phyloP scores from a whole-genome alignment of 2,888 invertebrate genomes.

The Cataglyphis rosenhaueri region DNA sequence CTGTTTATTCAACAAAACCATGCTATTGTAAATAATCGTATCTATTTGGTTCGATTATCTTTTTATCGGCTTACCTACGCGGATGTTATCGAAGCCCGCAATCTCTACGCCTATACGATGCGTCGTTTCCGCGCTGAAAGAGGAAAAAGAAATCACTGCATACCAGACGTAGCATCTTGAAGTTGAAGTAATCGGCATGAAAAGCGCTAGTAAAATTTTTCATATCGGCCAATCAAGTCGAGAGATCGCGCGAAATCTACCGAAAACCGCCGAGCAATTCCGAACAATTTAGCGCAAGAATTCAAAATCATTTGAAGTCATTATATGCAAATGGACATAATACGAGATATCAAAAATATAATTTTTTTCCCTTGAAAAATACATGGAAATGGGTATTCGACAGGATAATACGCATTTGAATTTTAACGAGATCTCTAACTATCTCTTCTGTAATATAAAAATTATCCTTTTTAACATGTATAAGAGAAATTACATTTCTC shows the following conservation, averaged over 20 bases:
- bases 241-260: neutral
- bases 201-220: no score
- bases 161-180: no score
- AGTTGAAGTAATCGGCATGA: no score
- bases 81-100: neutral
- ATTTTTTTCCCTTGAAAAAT: neutral
- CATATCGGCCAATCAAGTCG: no score
- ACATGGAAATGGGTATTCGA: neutral
- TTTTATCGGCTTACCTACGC: neutral
- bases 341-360: neutral
- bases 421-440: neutral
- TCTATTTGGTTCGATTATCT: neutral
- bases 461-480: neutral
- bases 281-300: neutral
- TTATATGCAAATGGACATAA: neutral
- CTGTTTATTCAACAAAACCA: neutral
- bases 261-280: neutral
- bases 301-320: neutral
- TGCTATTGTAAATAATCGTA: no score
- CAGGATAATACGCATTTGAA: neutral
- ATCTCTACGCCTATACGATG: no score
- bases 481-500: neutral
- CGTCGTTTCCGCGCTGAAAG: no score
- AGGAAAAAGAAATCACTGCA: no score
- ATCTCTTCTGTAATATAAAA: neutral